phyloP scores from a whole-genome alignment of 2,113 vertebrate genomes.

The Ammodytes marinus region DNA sequence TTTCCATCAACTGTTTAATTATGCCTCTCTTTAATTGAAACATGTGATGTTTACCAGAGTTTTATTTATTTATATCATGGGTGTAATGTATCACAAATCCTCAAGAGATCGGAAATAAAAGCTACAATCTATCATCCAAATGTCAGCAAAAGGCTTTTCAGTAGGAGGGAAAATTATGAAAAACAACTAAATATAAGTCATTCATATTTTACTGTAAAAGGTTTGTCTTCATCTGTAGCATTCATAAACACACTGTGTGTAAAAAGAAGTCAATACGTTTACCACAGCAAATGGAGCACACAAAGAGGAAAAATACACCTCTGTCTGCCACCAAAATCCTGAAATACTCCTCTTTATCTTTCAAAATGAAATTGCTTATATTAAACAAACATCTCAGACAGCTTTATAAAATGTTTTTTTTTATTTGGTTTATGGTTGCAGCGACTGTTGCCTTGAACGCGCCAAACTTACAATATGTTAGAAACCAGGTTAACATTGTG shows the following conservation, averaged over 20 bases:
- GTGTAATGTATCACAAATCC: background rate
- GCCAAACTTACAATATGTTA: constrained; percentile 6
- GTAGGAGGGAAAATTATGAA: too few relatives aligned
- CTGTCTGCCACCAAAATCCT: background rate
- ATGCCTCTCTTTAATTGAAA: background rate
- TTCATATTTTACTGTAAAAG: background rate
- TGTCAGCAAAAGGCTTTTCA: background rate
- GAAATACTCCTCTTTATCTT: background rate
- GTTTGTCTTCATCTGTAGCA: background rate
- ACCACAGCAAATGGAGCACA: constrained; percentile 6
- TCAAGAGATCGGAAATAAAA: background rate
- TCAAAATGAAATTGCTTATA: background rate
- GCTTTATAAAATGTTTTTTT: background rate
- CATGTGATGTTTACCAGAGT: background rate
- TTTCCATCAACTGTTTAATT: constrained; percentile 8
- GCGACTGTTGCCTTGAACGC: constrained; percentile 46
- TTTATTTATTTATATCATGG: background rate
- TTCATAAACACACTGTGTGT: too few relatives aligned
- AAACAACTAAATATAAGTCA: background rate
- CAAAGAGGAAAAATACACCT: background rate
- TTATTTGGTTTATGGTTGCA: background rate
- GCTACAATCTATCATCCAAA: background rate
- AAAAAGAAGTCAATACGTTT: background rate
- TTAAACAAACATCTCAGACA: background rate
- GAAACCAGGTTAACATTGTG: constrained; percentile 61